phyloP scores from a whole-genome alignment of 2,888 invertebrate genomes.

The Hedychridium roseum region DNA sequence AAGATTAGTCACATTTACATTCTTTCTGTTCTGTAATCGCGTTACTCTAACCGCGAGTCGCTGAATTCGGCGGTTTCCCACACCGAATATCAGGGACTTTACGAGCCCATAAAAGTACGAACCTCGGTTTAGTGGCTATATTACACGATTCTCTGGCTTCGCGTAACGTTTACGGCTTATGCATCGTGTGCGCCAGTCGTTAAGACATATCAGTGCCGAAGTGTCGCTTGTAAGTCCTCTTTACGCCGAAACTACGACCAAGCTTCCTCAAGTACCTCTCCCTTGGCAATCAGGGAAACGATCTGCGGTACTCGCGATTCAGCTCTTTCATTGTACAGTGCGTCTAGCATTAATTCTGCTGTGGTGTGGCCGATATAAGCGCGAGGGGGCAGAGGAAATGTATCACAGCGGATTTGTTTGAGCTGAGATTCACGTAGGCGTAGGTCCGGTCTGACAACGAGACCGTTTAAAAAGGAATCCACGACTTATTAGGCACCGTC shows the following conservation, averaged over 20 bases:
- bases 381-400: conserved; percentile 43
- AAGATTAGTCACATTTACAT: too few species aligned
- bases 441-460: conserved; percentile 23
- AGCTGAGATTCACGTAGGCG: conserved; percentile 49
- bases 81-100: conserved; percentile 41
- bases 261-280: not conserved
- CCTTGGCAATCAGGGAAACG: not conserved
- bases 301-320: not conserved
- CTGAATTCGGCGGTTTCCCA: conserved; percentile 24
- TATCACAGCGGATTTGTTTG: conserved; percentile 44
- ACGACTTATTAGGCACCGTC: conserved; percentile 57
- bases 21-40: too few species aligned
- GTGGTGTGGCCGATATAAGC: conserved; percentile 30
- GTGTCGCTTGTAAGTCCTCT: not conserved
- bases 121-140: conserved; percentile 43
- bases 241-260: not conserved
- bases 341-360: conserved; percentile 18
- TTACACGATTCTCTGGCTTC: conserved; percentile 38
- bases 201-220: conserved; percentile 29
- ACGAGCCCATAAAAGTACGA: conserved; percentile 42
- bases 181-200: conserved; percentile 43
- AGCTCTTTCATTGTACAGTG: not conserved
- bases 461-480: conserved; percentile 40
- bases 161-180: conserved; percentile 43
- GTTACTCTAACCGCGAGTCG: conserved; percentile 24